Evolutionary conservation across 2,797 vertebrate species (phyloP), one percentile per base, ranked within the genome.

Genomic region (Sebastes paucispinis): DNA sequence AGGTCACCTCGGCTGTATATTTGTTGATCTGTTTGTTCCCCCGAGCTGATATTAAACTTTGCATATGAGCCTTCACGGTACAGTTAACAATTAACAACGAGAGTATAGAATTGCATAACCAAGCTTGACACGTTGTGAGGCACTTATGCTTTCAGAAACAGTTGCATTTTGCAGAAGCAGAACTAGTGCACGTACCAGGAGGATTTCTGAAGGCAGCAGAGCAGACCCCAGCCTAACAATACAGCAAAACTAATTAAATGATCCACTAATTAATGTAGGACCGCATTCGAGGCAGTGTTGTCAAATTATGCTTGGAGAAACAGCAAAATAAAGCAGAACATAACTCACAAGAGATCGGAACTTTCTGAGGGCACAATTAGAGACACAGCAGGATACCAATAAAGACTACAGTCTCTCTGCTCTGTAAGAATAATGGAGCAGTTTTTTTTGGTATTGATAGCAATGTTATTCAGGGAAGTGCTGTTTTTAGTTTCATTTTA

Each of bases 351-450:
- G 55, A 66, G 50, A 69, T 29, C 8, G 31, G 77, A 80, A 60
- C 22, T 63, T 81, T 84, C 72, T 55, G 39, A 78, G 71, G 78
- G 75, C 58, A 72, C 75, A 84, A 81, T 86, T 81, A 79, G n/a
- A 84, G 59, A 52, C 36, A 47, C 52, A 71, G 50, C 75, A 71
- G 47, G 31, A 16, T 1, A 18, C 14, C 12, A 24, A 66, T 27
- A 67, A 79, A 55, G 25, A 69, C 13, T 3, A 12, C 8, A 3
- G 58, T 43, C 18, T 73, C 8, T 58, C 62, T 64, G 47, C 36
- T 32, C 12, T 58, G 27, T 16, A 6, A 27, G 34, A 31, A 20
- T 24, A 29, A 27, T 8, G 14, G 18, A 74, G 29, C 6, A 47
- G 20, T 8, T 5, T 31, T 77, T 31, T 13, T n/a, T 58, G 18